Conservation (phyloP, 2,113 vertebrate genomes). For the Lethenteron camtschaticum region DNA sequence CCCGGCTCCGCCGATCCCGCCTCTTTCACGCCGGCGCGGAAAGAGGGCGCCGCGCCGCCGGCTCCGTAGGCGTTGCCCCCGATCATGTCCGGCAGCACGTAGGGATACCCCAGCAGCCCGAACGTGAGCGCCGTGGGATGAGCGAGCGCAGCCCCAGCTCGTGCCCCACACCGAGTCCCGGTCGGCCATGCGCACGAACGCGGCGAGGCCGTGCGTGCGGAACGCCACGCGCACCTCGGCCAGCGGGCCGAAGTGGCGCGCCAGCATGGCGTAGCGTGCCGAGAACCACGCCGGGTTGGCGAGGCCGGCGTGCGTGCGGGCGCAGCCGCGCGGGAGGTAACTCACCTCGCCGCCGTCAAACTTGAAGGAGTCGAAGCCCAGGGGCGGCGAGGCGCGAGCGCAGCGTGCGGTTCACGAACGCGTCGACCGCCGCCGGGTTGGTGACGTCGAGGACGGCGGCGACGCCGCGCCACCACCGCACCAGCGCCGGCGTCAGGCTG, state of each 20-base stretch:
- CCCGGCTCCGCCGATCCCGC: slow-evolving; percentile 1
- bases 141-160: slow-evolving; percentile 74
- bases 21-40: no score
- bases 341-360: slow-evolving; percentile 73
- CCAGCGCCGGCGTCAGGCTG: slow-evolving; percentile 39
- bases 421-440: slow-evolving; percentile 51
- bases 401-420: slow-evolving; percentile 53
- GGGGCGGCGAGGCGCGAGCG: slow-evolving; percentile 39
- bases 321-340: slow-evolving; percentile 57
- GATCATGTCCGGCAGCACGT: slow-evolving; percentile 60
- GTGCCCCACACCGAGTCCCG: slow-evolving; percentile 71
- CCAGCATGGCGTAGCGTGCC: slow-evolving; percentile 68
- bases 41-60: neutral
- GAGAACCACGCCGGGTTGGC: slow-evolving; percentile 65
- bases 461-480: slow-evolving; percentile 78
- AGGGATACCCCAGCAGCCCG: slow-evolving; percentile 75
- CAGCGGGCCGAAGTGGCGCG: slow-evolving; percentile 50
- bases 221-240: slow-evolving; percentile 69
- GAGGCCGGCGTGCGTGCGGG: slow-evolving; percentile 41
- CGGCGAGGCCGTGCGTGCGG: slow-evolving; percentile 74
- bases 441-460: slow-evolving; percentile 75
- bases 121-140: slow-evolving; percentile 78
- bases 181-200: slow-evolving; percentile 69
- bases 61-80: slow-evolving; percentile 35
- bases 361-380: slow-evolving; percentile 50